phyloP scores from a whole-genome alignment of 1,140 invertebrate species.

The Ruditapes philippinarum region DNA sequence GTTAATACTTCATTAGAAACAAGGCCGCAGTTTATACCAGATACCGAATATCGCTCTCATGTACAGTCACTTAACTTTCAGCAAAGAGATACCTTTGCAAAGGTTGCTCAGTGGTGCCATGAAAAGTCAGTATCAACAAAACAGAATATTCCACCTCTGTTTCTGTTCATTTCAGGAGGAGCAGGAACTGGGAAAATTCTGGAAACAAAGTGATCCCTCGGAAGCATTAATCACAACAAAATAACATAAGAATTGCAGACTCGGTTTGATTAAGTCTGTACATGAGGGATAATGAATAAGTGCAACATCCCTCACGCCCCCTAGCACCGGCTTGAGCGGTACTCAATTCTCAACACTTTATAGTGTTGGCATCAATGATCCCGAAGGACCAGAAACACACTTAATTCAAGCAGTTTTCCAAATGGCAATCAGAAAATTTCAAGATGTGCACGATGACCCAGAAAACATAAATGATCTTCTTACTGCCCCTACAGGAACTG shows the following conservation, averaged over 20 bases:
- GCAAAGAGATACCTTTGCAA: background rate
- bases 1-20: background rate
- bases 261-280: no score
- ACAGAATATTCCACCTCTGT: background rate
- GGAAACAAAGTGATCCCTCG: no score
- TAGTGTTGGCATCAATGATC: no score
- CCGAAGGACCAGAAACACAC: no score
- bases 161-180: slow-evolving; percentile 35
- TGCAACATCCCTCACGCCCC: no score
- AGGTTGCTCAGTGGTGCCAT: slow-evolving; percentile 13
- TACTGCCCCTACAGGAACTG: slow-evolving; percentile 24
- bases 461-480: background rate
- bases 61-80: background rate
- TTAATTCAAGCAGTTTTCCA: slow-evolving; percentile 19
- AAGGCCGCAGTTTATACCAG: background rate
- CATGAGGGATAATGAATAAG: no score
- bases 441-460: background rate
- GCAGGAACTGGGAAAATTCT: slow-evolving; percentile 40
- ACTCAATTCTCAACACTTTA: no score
- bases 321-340: no score
- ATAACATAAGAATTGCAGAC: no score
- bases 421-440: slow-evolving; percentile 45
- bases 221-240: no score
- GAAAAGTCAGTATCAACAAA: background rate
- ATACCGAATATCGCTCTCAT: background rate